A percentile compares a stretch with the other conserved stretches of the same genome.
phyloP scores from a whole-genome alignment of 2,888 invertebrate species.

The Eurois occulta region DNA sequence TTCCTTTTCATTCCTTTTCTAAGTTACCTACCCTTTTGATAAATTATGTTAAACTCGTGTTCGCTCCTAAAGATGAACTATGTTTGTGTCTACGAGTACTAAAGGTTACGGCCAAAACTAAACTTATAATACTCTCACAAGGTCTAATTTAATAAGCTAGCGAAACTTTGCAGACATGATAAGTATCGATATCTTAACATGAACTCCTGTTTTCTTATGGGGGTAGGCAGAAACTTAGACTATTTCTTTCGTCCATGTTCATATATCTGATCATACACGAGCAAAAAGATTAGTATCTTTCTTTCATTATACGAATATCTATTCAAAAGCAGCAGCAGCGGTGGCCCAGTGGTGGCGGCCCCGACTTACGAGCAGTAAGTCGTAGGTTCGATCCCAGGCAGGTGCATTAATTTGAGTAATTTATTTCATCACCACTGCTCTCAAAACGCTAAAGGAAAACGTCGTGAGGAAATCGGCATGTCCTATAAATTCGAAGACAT shows the following conservation, averaged over 20 bases:
- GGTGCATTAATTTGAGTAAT: too few relatives aligned
- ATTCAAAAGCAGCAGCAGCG: background rate
- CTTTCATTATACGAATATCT: background rate
- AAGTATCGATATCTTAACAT: background rate
- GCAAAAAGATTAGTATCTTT: background rate
- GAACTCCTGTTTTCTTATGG: background rate
- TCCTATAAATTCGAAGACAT: too few relatives aligned
- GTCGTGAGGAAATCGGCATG: too few relatives aligned
- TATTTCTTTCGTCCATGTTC: background rate
- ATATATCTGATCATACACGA: background rate
- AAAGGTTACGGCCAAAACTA: background rate
- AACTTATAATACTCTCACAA: background rate
- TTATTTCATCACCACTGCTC: too few relatives aligned
- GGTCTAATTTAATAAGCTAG: background rate
- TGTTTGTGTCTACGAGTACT: background rate
- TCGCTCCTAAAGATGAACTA: background rate
- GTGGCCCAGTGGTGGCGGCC: too few relatives aligned
- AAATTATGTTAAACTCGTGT: constrained; percentile 28
- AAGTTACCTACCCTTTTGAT: constrained; percentile 25
- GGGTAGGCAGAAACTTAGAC: background rate
- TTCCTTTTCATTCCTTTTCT: constrained; percentile 16
- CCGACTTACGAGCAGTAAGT: too few relatives aligned
- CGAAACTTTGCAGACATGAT: background rate
- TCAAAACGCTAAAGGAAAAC: too few relatives aligned
- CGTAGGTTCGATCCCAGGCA: too few relatives aligned